Evolutionary conservation across 1,140 invertebrate species (phyloP), one percentile per base, ranked within the genome.

Genomic region (Ceratosolen solmsi): DNA sequence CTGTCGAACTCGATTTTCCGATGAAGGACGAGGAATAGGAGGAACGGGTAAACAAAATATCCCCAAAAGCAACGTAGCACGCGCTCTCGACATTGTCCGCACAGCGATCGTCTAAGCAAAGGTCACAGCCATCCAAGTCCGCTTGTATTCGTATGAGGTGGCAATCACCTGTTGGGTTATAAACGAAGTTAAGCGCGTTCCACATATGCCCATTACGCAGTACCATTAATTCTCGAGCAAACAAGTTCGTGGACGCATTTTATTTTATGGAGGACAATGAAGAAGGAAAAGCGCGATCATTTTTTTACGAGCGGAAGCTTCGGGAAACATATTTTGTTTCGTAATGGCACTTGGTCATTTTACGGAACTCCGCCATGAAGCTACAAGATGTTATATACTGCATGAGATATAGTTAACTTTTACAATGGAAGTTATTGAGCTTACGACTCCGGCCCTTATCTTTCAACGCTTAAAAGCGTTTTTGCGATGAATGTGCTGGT

Each of bases 281-380:
- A 36, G 63, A 38, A 63, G 30, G 60, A 63, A 38, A 68, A 36
- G 17, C 63, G 20, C 63, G 63, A 68, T 68, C 63, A 38, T 68
- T 68, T 68, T 36, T 68, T 68, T 68, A 68, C 63, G 63, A 68
- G 63, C 63, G 63, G 33, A 36, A 68, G 5, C 63, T 68, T 25
- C 4, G 25, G 33, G 33, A 33, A 68, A 68, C 22, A 38, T 68
- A 68, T 68, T 68, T 68, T 68, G 36, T 38, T 68, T 68, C 36
- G 33, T 68, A 68, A 68, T 38, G 20, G 7, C 20, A 68, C 63
- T 68, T 68, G 33, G 63, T 68, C 36, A 68, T 38, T 68, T 68
- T 36, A 68, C 17, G 15, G 22, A 68, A 33, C 11, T 68, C 20
- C 8, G 15, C 20, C 33, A 0, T 17, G 33, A 33, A 38, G 22